Evolutionary conservation across 2,888 invertebrate species (phyloP).

Genomic region (Hipparchia semele): DNA sequence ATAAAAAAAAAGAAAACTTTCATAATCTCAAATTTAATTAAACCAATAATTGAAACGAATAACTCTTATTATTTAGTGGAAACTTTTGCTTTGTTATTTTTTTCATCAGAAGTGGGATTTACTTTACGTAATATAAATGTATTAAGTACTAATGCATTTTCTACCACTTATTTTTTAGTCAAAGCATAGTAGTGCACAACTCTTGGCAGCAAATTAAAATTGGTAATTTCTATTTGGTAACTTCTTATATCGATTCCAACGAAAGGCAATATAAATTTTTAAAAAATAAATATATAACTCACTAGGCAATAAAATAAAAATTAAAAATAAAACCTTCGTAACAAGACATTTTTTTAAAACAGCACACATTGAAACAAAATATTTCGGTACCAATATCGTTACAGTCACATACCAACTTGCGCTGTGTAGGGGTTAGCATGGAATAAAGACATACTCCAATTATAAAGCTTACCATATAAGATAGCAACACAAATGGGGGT

Average conservation of each 20-base stretch:
- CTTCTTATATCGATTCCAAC: not conserved
- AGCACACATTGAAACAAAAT: slow-evolving; percentile 14
- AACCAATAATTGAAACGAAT: too few relatives aligned
- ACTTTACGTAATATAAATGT: not conserved
- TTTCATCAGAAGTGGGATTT: not conserved
- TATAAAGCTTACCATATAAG: slow-evolving; percentile 28
- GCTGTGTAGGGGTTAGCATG: slow-evolving; percentile 56
- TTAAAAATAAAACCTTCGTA: not conserved
- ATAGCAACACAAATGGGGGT: slow-evolving; percentile 3
- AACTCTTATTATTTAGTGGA: too few relatives aligned
- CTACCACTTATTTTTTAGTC: too few relatives aligned
- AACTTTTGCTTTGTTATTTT: not conserved
- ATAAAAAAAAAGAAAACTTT: not conserved
- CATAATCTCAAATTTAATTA: not conserved
- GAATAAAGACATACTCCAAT: slow-evolving; percentile 33
- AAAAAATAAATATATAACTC: slow-evolving; percentile 1
- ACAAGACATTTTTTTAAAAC: slow-evolving; percentile 12
- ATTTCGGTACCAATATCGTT: slow-evolving; percentile 18
- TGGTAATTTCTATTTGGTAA: not conserved
- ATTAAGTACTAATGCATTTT: too few relatives aligned
- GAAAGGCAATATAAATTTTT: not conserved
- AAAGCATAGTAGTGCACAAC: not conserved
- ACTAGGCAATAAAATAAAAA: not conserved
- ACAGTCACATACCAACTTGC: slow-evolving; percentile 74
- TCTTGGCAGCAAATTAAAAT: not conserved